phyloP scores from a whole-genome alignment of 2,797 vertebrate species.

The Peromyscus melanophrys region DNA sequence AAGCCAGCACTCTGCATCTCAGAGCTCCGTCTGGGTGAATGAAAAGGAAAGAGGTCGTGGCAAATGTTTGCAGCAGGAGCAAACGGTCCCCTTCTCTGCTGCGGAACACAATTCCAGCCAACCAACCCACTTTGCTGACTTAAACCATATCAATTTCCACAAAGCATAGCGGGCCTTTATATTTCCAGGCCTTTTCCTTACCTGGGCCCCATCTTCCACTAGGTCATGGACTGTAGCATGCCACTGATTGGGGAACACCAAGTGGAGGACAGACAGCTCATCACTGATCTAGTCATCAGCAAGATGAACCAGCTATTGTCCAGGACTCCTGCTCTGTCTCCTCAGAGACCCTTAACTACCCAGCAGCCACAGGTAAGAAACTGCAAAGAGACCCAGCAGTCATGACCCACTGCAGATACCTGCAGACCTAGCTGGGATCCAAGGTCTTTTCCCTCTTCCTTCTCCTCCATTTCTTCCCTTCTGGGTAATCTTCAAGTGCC shows the following conservation, averaged over 20 bases:
- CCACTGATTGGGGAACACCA: slow-evolving; percentile 98
- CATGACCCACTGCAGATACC: neutral
- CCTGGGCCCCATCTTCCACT: slow-evolving; percentile 73
- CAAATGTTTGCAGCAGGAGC: slow-evolving; percentile 32
- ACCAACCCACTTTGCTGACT: neutral
- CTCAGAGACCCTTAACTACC: slow-evolving; percentile 93
- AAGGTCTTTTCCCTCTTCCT: neutral
- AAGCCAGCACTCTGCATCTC: neutral
- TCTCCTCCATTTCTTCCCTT: neutral
- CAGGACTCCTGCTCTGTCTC: slow-evolving; percentile 92
- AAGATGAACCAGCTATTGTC: slow-evolving; percentile 95
- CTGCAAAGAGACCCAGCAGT: neutral
- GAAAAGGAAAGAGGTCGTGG: neutral
- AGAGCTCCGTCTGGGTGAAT: neutral
- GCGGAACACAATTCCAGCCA: neutral
- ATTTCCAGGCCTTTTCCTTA: slow-evolving; percentile 52
- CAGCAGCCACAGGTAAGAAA: slow-evolving; percentile 96
- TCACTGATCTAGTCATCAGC: slow-evolving; percentile 94
- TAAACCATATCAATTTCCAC: neutral
- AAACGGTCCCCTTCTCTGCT: neutral
- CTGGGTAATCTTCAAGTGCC: neutral
- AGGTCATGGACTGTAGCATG: slow-evolving; percentile 99
- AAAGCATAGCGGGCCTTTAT: neutral
- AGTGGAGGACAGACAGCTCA: slow-evolving; percentile 96
- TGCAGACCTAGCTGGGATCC: neutral